phyloP scores from a whole-genome alignment of 2,113 vertebrate species.

The Cyanoramphus novaezelandiae region DNA sequence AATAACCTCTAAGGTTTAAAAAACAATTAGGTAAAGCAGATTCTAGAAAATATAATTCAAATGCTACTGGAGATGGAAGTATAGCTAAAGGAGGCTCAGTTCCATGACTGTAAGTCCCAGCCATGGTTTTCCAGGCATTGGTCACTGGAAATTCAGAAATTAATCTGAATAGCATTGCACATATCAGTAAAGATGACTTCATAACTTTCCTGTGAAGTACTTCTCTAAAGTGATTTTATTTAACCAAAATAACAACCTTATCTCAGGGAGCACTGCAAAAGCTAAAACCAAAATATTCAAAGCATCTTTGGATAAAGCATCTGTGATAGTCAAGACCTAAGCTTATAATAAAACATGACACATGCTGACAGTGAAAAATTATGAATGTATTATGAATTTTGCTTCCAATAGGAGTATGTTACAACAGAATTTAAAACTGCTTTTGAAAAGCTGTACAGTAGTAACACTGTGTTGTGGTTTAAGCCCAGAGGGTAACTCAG shows the following conservation, averaged over 20 bases:
- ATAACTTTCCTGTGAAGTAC: neutral
- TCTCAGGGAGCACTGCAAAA: neutral
- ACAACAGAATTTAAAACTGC: fast-evolving
- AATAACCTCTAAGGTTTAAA: neutral
- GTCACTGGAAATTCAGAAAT: neutral
- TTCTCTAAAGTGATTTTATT: neutral
- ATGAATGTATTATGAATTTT: neutral
- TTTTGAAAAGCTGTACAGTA: neutral
- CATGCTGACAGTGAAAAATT: neutral
- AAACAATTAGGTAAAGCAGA: neutral
- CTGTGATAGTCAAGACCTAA: neutral
- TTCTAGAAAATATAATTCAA: neutral
- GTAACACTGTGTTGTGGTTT: neutral
- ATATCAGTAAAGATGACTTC: neutral
- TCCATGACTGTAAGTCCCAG: neutral
- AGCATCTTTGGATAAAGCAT: neutral
- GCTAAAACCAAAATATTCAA: neutral
- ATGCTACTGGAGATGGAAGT: neutral
- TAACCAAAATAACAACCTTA: neutral
- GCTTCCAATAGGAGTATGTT: neutral
- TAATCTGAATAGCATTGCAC: neutral
- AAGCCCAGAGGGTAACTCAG: neutral
- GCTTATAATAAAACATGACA: neutral
- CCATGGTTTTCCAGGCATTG: neutral
- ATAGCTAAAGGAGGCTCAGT: neutral